Evolutionary conservation across 1,140 invertebrate genomes (phyloP).

Genomic region (Achatina immaculata): DNA sequence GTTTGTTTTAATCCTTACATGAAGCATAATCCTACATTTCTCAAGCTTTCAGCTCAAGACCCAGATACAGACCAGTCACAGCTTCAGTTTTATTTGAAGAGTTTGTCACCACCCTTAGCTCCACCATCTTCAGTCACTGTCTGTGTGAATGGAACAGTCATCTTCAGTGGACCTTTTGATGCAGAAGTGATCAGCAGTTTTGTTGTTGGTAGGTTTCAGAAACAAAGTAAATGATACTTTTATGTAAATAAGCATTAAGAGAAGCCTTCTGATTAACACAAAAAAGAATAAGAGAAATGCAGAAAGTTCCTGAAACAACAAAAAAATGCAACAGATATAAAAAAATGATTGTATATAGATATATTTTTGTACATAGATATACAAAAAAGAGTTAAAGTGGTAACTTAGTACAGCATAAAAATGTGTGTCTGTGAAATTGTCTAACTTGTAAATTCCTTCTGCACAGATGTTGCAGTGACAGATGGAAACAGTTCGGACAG

Average conservation of each 20-base stretch:
- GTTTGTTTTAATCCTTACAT: no score
- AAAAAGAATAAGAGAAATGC: background rate
- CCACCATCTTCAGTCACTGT: background rate
- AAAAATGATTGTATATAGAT: background rate
- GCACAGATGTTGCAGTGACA: conserved; percentile 27
- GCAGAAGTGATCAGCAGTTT: conserved; percentile 25
- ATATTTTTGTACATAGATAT: background rate
- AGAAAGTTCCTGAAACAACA: background rate
- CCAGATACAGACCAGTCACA: conserved; percentile 19
- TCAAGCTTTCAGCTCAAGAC: conserved; percentile 38
- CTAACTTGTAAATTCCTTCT: background rate
- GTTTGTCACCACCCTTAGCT: background rate
- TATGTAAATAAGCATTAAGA: no score
- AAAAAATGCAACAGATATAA: background rate
- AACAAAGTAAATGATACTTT: background rate
- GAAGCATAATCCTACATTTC: no score
- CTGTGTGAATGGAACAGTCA: conserved; percentile 8
- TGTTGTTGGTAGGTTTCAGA: background rate
- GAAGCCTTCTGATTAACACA: background rate
- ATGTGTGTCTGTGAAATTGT: background rate
- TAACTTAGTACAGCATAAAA: background rate
- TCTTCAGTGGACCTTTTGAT: conserved; percentile 22
- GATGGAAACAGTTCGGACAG: conserved; percentile 35
- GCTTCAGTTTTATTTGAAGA: conserved; percentile 11
- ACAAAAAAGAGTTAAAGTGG: background rate